Evolutionary conservation across 1,140 invertebrate genomes (phyloP), one percentile per base, ranked within the genome.

Genomic region (Pseudomyrmex gracilis): DNA sequence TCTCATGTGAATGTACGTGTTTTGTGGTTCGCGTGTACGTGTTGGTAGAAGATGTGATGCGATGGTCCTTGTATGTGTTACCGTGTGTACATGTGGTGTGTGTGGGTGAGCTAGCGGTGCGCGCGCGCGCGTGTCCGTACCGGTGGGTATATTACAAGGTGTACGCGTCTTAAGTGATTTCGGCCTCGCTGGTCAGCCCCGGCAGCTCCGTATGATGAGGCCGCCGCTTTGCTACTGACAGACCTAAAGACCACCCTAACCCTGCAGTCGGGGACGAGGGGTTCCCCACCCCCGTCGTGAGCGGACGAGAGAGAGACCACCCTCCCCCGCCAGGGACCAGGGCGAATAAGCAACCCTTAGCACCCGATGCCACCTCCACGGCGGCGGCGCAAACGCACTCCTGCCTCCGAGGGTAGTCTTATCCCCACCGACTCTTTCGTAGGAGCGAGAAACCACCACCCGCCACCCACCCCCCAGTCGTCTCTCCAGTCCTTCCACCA

Each of bases 161-260:
- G 91, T 92, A 89, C 92, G 93, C 93, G 93, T 93, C 93, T 94
- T 94, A 93, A 93, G 93, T 93, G 92, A 92, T 92, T 90, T 90
- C 90, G 91, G 91, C 92, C 92, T 92, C 91, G 93, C 93, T 93
- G 93, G 93, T 93, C 92, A 92, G 92, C 91, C 90, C 91, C 92
- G 90, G 93, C 92, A 93, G 93, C 93, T 93, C 93, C 93, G 93
- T 94, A 92, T 94, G 93, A 94, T 92, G 92, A 94, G 94, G 93
- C 94, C 93, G 94, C 94, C 94, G 93, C 94, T 94, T 94, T 92
- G 92, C 94, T 94, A 94, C 93, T 94, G 93, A 94, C 93, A 92
- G 92, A 92, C 90, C 92, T 92, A 93, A 93, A 93, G 92, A 94
- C 93, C 93, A 94, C 92, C 94, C 94, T 94, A 93, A 94, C 94